Evolutionary conservation across 2,888 invertebrate genomes (phyloP).

Genomic region (Vandiemenella viatica): DNA sequence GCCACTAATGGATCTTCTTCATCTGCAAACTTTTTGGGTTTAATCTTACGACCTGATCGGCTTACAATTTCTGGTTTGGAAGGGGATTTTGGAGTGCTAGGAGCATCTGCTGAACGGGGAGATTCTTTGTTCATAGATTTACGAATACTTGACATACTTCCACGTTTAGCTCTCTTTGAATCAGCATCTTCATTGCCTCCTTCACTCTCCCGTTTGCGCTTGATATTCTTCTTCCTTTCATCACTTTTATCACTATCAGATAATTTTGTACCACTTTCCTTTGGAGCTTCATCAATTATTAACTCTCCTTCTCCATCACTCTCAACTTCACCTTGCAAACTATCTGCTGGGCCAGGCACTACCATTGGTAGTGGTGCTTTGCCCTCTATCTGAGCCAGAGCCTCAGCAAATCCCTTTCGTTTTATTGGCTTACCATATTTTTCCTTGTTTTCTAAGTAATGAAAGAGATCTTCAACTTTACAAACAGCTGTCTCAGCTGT

Average conservation of each 20-base stretch:
- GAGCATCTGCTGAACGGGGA: neutral
- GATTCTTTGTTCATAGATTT: neutral
- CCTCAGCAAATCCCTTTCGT: conserved; percentile 71
- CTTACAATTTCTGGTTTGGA: conserved; percentile 41
- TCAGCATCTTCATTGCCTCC: conserved; percentile 1
- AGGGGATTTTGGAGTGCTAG: conserved; percentile 9
- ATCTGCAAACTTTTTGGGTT: conserved; percentile 37
- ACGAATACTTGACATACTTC: neutral
- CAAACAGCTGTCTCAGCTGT: conserved; percentile 78
- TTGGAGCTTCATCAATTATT: conserved; percentile 24
- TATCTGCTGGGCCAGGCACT: neutral
- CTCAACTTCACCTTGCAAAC: conserved; percentile 12
- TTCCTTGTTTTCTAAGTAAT: conserved; percentile 63
- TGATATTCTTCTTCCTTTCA: conserved; percentile 9
- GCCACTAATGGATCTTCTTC: conserved; percentile 17
- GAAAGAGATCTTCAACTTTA: conserved; percentile 71
- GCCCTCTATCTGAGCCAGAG: conserved; percentile 72
- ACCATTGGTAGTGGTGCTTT: conserved; percentile 27
- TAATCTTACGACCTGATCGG: conserved; percentile 59
- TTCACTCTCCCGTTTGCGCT: conserved; percentile 9
- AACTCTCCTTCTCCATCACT: conserved; percentile 23
- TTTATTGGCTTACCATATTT: conserved; percentile 67
- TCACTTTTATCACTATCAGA: too few species aligned
- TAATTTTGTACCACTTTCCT: conserved; percentile 13
- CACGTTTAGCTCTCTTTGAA: neutral